phyloP scores from a whole-genome alignment of 2,888 invertebrate genomes.

The Gnatocerus cornutus region DNA sequence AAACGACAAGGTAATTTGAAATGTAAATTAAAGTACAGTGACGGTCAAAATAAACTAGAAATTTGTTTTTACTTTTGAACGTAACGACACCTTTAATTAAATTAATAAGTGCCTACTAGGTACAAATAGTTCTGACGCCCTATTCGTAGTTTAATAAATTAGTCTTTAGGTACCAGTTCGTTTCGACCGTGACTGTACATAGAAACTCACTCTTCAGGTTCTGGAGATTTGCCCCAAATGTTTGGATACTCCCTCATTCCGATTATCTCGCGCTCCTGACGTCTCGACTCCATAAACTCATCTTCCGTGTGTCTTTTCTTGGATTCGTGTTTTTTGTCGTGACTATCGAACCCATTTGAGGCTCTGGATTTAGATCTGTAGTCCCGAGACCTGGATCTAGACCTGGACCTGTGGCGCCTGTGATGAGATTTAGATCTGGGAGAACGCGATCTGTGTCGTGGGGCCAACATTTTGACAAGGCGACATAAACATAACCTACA shows the following conservation, averaged over 20 bases:
- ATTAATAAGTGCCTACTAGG: too few species aligned
- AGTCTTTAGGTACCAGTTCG: too few species aligned
- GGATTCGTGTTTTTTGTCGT: constrained; percentile 36
- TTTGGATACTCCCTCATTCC: constrained; percentile 80
- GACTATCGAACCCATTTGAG: constrained; percentile 3
- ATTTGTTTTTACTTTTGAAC: too few species aligned
- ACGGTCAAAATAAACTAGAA: too few species aligned
- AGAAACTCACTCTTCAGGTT: constrained; percentile 77
- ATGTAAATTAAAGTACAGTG: too few species aligned
- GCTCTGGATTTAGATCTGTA: constrained; percentile 26
- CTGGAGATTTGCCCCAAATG: constrained; percentile 86
- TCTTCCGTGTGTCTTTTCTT: constrained; percentile 70
- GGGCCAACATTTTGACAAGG: not conserved
- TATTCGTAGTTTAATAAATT: too few species aligned
- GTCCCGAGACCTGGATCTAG: constrained; percentile 34
- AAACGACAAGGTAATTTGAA: not conserved
- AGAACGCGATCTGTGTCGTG: constrained; percentile 17
- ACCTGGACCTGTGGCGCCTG: constrained; percentile 30
- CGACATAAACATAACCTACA: constrained; percentile 9
- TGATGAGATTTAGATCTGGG: constrained; percentile 2
- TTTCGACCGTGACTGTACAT: too few species aligned
- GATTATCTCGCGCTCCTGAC: constrained; percentile 83
- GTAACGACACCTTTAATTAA: too few species aligned
- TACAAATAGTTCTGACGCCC: too few species aligned
- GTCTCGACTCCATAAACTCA: constrained; percentile 80